phyloP scores from a whole-genome alignment of 2,113 vertebrate genomes.

The Cervus canadensis region DNA sequence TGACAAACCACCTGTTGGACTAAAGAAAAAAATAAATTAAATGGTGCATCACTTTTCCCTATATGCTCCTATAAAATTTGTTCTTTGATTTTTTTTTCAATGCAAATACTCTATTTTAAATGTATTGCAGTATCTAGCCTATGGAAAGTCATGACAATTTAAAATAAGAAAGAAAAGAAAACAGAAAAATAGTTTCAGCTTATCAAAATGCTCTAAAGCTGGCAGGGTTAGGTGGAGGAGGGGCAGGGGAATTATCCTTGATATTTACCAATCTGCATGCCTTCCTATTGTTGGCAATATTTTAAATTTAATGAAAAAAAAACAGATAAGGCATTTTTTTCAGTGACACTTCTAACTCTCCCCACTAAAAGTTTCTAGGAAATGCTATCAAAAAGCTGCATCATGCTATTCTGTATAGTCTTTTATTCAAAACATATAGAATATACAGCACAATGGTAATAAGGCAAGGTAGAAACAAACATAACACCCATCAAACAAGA shows the following conservation, averaged over 20 bases:
- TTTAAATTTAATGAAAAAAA: neutral
- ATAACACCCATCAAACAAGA: neutral
- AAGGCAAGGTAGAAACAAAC: neutral
- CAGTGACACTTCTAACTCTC: neutral
- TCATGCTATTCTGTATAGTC: neutral
- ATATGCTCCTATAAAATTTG: neutral
- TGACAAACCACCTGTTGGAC: conserved; percentile 82
- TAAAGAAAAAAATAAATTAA: conserved; percentile 67
- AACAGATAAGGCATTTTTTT: neutral
- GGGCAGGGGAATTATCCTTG: neutral
- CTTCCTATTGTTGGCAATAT: neutral
- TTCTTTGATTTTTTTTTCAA: conserved; percentile 37
- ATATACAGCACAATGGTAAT: neutral
- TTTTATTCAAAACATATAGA: neutral
- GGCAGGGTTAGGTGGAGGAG: too few species aligned
- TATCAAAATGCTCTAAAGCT: neutral
- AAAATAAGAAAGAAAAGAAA: neutral
- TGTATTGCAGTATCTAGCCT: neutral
- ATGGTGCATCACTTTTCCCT: conserved; percentile 68
- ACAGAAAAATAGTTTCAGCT: neutral
- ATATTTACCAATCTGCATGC: neutral
- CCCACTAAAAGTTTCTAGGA: neutral
- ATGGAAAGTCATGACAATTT: neutral
- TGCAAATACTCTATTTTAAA: neutral
- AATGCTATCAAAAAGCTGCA: neutral